Percentiles rank a stretch among this genome's conserved stretches.
Evolutionary conservation across 2,888 invertebrate species (phyloP).

Genomic region (Drosophila quinaria): DNA sequence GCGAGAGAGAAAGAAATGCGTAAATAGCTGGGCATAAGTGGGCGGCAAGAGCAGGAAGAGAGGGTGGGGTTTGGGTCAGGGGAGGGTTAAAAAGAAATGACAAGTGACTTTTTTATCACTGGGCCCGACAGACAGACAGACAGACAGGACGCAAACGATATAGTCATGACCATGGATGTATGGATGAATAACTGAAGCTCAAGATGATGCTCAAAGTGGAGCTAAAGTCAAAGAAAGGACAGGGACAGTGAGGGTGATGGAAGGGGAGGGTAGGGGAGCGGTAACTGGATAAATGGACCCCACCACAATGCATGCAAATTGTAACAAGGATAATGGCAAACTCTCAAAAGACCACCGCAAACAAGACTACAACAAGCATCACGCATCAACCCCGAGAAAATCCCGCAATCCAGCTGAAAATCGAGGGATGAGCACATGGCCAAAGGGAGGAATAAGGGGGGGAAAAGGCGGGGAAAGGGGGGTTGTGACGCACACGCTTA

Average conservation of each 20-base stretch:
- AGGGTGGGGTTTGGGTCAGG: background rate
- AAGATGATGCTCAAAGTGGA: slow-evolving; percentile 31
- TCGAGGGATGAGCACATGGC: slow-evolving; percentile 9
- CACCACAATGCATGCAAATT: slow-evolving; percentile 77
- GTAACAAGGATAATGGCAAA: slow-evolving; percentile 77
- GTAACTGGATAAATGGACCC: slow-evolving; percentile 48
- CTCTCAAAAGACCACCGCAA: slow-evolving; percentile 75
- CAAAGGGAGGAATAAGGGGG: background rate
- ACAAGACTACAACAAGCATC: slow-evolving; percentile 56
- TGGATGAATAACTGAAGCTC: slow-evolving; percentile 64
- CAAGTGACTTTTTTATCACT: slow-evolving; percentile 77
- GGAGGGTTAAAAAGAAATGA: slow-evolving; percentile 63
- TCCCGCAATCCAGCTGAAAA: slow-evolving; percentile 8
- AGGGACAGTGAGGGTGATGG: too few species aligned
- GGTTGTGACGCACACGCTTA: slow-evolving; percentile 65
- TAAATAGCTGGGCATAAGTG: slow-evolving; percentile 69
- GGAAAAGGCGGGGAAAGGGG: background rate
- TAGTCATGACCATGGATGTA: slow-evolving; percentile 52
- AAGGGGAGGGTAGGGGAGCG: background rate
- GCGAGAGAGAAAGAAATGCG: slow-evolving; percentile 31
- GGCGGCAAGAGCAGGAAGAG: slow-evolving; percentile 30
- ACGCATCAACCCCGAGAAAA: slow-evolving; percentile 55
- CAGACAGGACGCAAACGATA: slow-evolving; percentile 43
- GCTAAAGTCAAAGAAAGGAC: background rate
- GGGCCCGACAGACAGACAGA: slow-evolving; percentile 19